Percentiles rank a stretch among this genome's conserved stretches.
Evolutionary conservation across 2,888 invertebrate species (phyloP).

Genomic region (Pristionchus arcanus): DNA sequence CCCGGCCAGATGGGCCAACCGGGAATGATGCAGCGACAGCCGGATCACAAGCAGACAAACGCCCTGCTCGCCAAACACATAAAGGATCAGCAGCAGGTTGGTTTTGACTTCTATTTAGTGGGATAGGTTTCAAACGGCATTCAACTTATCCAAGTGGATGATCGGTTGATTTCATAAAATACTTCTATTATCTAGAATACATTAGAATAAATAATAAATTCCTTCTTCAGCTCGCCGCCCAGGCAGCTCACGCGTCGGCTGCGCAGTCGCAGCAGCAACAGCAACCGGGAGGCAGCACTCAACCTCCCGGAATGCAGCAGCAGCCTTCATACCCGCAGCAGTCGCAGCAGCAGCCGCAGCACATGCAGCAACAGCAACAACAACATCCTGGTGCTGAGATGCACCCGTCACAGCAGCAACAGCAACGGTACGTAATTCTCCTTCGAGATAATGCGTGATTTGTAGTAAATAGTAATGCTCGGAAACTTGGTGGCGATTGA

Average conservation of each 20-base stretch:
- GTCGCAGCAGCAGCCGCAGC: not conserved
- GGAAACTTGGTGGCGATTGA: no score
- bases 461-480: no score
- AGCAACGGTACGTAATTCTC: not conserved
- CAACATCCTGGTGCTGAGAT: not conserved
- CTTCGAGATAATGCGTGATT: no score
- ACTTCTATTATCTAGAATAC: no score
- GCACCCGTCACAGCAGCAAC: not conserved
- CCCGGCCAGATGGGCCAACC: not conserved
- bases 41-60: conserved; percentile 3
- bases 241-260: not conserved
- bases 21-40: not conserved
- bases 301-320: not conserved
- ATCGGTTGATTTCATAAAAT: no score
- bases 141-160: no score
- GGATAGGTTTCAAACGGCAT: no score
- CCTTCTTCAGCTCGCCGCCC: not conserved
- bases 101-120: not conserved
- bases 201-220: no score
- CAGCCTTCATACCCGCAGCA: not conserved
- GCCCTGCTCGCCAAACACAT: not conserved
- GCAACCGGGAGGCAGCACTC: not conserved
- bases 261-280: not conserved
- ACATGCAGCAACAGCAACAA: not conserved
- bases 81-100: not conserved